A percentile compares a stretch with the other conserved stretches of the same genome.
phyloP scores from a whole-genome alignment of 2,797 vertebrate species.

The Sparidentex hasta region DNA sequence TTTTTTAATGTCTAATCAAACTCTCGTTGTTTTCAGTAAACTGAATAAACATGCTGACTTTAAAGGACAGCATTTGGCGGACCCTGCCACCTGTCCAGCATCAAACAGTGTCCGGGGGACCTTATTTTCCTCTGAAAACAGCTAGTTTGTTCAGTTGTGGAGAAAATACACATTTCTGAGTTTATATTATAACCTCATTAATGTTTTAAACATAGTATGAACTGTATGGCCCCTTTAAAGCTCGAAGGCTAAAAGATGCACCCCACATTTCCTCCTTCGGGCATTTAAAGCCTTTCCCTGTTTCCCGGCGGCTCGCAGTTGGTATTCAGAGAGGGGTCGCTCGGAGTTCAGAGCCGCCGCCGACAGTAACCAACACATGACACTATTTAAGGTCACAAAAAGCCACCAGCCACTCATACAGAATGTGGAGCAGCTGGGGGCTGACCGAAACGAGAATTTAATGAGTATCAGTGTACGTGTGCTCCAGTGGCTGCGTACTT shows the following conservation, averaged over 20 bases:
- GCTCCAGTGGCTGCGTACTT: slow-evolving; percentile 23
- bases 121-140: too few relatives aligned
- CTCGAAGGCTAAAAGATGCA: not conserved
- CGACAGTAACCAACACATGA: slow-evolving; percentile 31
- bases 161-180: too few relatives aligned
- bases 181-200: too few relatives aligned
- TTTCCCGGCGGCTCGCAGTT: slow-evolving; percentile 9
- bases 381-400: slow-evolving; percentile 58
- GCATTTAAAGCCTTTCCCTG: slow-evolving; percentile 21
- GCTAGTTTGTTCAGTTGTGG: too few relatives aligned
- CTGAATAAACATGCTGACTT: too few relatives aligned
- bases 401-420: slow-evolving; percentile 35
- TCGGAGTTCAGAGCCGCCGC: slow-evolving; percentile 39
- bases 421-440: slow-evolving; percentile 52
- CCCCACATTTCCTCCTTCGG: slow-evolving; percentile 7
- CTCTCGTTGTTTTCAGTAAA: too few relatives aligned
- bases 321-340: slow-evolving; percentile 37
- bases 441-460: slow-evolving; percentile 29
- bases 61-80: too few relatives aligned
- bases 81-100: too few relatives aligned
- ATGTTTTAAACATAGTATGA: too few relatives aligned
- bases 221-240: not conserved
- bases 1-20: too few relatives aligned
- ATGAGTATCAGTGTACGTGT: slow-evolving; percentile 40
- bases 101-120: too few relatives aligned